Base-by-base conservation (phyloP, 2,797 vertebrate genomes). In the Leontopithecus rosalia region DNA sequence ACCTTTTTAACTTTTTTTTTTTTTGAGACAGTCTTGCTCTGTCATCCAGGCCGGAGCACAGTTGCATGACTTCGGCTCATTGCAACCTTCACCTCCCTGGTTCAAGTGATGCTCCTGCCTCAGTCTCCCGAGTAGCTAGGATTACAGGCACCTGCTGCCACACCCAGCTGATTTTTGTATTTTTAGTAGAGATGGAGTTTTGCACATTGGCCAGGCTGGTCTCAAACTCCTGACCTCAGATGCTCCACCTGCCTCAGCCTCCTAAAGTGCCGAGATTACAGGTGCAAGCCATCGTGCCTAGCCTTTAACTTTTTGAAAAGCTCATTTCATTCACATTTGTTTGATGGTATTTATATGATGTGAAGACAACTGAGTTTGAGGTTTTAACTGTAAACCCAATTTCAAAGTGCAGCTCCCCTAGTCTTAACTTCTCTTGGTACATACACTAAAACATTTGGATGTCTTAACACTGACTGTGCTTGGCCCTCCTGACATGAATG, bases 231-330 rank as follows among this genome's bases (percentile, higher is more conserved):
- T 67, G 15, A 67, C 33, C 1, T 67, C 64, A 19, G 64, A 8
- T 67, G 64, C n/a, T 4, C 15, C 33, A 67, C 33, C 15, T 0
- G 1, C 15, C 61, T 67, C 15, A 4, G 64, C 33, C 64, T 67
- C 64, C 64, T 8, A 67, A 67, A 67, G 33, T 67, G 30, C 33
- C 2, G 64, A n/a, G 15, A 67, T n/a, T n/a, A n/a, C 7, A 67
- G 64, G 64, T 15, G 1, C n/a, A 7, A 67, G 33, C 64, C 64
- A 67, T 15, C 15, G 1, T 0, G 7, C 64, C 33, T 0, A 17
- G 64, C 64, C 64, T 94, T 55, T 77, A 88, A 76, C 4, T 39
- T 95, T 90, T 96, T 77, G 28, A 72, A 87, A 94, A 94, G 50
- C 80, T 41, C 2, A 2, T 89, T 91, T 82, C 50, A 67, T 90